A percentile compares a stretch with the other conserved stretches of the same genome.
phyloP scores from a whole-genome alignment of 2,888 invertebrate genomes.

The Spisula subtruncata region DNA sequence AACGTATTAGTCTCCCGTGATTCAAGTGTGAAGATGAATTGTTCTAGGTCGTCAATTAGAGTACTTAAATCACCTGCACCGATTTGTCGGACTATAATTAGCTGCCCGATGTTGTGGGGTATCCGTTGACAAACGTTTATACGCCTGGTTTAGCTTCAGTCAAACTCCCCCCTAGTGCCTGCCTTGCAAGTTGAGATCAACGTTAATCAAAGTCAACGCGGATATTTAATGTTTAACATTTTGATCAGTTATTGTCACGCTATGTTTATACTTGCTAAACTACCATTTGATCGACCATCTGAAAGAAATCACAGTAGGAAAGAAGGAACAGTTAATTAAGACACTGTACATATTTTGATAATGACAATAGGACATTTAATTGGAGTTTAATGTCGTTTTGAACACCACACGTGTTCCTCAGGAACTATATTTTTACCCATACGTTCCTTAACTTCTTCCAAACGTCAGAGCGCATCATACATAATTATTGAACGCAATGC shows the following conservation, averaged over 20 bases:
- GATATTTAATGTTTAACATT: neutral
- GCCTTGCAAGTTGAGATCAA: slow-evolving; percentile 6
- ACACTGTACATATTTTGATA: neutral
- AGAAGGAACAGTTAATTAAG: neutral
- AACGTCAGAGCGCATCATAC: too few relatives aligned
- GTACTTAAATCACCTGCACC: slow-evolving; percentile 24
- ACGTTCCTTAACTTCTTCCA: too few relatives aligned
- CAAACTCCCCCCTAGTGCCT: neutral
- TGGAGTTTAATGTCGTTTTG: neutral
- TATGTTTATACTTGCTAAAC: neutral
- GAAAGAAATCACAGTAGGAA: neutral
- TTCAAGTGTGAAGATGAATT: slow-evolving; percentile 46
- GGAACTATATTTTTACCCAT: too few relatives aligned
- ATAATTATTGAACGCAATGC: too few relatives aligned
- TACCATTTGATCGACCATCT: neutral
- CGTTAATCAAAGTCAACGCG: slow-evolving; percentile 41
- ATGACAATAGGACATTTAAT: neutral
- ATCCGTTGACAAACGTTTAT: slow-evolving; percentile 41
- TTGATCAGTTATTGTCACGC: slow-evolving; percentile 16
- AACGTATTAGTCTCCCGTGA: neutral
- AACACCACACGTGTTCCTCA: neutral
- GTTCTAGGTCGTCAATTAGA: slow-evolving; percentile 32
- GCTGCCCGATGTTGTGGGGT: neutral
- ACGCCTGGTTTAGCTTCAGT: slow-evolving; percentile 29
- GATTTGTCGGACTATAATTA: slow-evolving; percentile 41